Evolutionary conservation across 2,888 invertebrate genomes (phyloP).

Genomic region (Megalurothrips usitatus): DNA sequence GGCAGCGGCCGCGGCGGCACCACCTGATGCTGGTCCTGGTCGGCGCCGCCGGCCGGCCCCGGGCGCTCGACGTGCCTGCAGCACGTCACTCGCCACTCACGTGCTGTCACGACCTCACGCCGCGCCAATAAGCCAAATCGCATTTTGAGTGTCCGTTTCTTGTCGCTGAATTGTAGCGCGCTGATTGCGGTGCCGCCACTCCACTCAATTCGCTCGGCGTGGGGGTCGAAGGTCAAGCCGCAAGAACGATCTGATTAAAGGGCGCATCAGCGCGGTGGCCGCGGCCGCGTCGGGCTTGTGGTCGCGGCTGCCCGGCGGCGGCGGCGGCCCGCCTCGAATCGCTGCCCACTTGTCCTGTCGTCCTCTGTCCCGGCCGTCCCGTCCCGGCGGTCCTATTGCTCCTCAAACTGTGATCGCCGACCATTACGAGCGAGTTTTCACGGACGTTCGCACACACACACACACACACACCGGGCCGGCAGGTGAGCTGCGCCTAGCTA

Average conservation of each 20-base stretch:
- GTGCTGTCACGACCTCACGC: background rate
- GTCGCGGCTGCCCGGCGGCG: background rate
- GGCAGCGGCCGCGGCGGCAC: no score
- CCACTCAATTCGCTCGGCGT: background rate
- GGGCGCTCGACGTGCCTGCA: no score
- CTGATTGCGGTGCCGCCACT: background rate
- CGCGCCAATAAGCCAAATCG: background rate
- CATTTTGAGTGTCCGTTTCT: no score
- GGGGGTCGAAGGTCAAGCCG: background rate
- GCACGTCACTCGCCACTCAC: no score
- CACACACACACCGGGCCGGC: no score
- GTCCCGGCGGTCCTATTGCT: background rate
- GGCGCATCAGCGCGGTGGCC: background rate
- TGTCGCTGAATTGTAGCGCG: background rate
- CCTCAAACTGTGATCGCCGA: no score
- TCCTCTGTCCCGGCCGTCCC: background rate
- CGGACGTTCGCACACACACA: no score
- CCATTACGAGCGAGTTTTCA: no score
- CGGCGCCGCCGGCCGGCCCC: no score
- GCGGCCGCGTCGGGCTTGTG: background rate
- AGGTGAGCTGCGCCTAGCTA: no score
- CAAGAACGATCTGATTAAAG: conserved; percentile 3
- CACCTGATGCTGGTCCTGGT: no score
- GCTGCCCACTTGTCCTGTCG: no score
- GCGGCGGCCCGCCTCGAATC: background rate